These are phyloP conservation scores for Helleia helle DNA, from an alignment of 2,888 invertebrate species.

Conservation along the genomic window DNA sequence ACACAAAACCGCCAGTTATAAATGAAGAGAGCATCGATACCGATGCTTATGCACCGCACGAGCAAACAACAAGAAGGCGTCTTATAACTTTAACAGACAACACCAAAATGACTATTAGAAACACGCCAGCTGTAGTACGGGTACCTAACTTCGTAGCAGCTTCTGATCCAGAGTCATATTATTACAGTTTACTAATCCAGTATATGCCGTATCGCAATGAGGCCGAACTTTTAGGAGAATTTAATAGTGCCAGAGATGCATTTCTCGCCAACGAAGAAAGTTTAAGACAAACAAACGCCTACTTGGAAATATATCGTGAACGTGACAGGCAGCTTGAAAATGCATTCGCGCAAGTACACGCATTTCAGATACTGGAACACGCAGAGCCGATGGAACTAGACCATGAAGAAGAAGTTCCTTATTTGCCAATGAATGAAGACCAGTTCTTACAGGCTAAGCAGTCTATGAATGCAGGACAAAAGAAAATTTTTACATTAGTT, in stretches of 20 bases:
- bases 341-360: conserved; percentile 24
- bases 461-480: background rate
- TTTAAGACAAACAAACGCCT: background rate
- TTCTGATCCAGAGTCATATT: conserved; percentile 27
- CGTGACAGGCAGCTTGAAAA: conserved; percentile 27
- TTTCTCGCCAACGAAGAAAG: background rate
- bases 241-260: conserved; percentile 16
- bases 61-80: conserved; percentile 11
- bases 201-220: conserved; percentile 26
- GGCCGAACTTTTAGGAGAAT: conserved; percentile 22
- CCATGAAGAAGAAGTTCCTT: conserved; percentile 15
- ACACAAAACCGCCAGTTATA: conserved; percentile 11
- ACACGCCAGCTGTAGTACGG: conserved; percentile 18
- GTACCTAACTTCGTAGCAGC: conserved; percentile 24
- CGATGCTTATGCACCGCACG: conserved; percentile 12
- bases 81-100: conserved; percentile 19
- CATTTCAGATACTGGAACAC: conserved; percentile 18
- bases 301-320: conserved; percentile 19
- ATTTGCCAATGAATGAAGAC: conserved; percentile 12
- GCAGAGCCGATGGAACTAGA: conserved; percentile 16
- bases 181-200: conserved; percentile 28
- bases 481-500: background rate
- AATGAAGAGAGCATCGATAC: conserved; percentile 19
- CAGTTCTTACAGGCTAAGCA: conserved; percentile 14
- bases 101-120: conserved; percentile 16